Evolutionary conservation across 2,797 vertebrate genomes (phyloP).

Genomic region (Gallinago solitaria): DNA sequence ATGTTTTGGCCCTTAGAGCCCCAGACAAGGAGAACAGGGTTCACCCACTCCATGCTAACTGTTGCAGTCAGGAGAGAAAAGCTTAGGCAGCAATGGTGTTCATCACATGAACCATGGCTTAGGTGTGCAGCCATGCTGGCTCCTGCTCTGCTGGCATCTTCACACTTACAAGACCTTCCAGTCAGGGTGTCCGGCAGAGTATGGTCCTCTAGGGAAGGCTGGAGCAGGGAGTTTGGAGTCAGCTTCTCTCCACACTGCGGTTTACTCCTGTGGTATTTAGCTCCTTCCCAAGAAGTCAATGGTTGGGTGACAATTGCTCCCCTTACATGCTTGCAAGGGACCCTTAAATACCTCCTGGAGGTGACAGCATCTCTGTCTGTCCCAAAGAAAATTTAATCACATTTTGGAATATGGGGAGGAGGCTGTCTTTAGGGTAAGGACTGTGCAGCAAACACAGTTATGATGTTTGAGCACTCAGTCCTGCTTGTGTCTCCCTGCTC

Average conservation of each 20-base stretch:
- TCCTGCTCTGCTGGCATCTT: not conserved
- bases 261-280: not conserved
- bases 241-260: not conserved
- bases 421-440: not conserved
- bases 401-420: fast-evolving
- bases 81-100: too few species aligned
- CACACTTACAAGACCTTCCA: not conserved
- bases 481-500: not conserved
- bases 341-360: not conserved
- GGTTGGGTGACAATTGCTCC: not conserved
- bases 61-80: fast-evolving
- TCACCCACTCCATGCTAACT: not conserved
- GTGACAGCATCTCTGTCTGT: not conserved
- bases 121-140: not conserved
- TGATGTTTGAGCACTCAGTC: not conserved
- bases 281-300: fast-evolving
- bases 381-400: fast-evolving
- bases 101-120: not conserved
- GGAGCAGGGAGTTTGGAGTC: not conserved
- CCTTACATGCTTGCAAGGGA: not conserved
- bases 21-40: not conserved
- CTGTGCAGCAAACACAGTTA: not conserved
- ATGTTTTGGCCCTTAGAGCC: not conserved
- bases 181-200: not conserved
- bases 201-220: not conserved